Base-by-base conservation (phyloP, 2,888 invertebrate genomes). In the Synanthedon vespiformis region DNA sequence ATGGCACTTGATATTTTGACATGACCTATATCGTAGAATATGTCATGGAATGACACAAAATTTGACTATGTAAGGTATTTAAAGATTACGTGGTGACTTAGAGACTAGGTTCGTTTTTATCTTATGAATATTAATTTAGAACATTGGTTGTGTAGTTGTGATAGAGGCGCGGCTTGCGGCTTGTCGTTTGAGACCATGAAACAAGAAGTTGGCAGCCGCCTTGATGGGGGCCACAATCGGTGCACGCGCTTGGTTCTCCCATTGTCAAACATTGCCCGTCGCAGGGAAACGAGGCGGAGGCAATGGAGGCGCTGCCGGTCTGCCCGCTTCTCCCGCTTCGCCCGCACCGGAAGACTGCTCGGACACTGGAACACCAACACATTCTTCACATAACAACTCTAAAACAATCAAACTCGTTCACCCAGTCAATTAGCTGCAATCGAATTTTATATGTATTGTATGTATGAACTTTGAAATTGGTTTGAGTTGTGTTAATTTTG, bases 281-380 rank as follows among this genome's bases (percentile, higher is more conserved):
- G 92, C 90, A 74, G 93, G 93, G 89, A 92, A 93, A 74, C 93
- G 90, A 77, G 93, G 93, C 64, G 93, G 94, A 64, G 92, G 94
- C 86, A 93, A 91, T 77, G 94, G 93, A 65, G 94, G 94, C 80
- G 94, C 94, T 79, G 93, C 92, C 79, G 93, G 90, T 72, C 89
- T 82, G 72, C 86, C 90, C 81, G 90, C 90, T 80, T 92, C 93
- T 81, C 87, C 89, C 18, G 2, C 22, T 8, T 22, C 49, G 49
- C 49, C 49, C 50, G 50, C 50, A 82, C 88, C 88, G 88, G 94
- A 94, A 89, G 94, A 95, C 88, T 92, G 94, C 88, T 95, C 95
- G 83, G 94, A 95, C 84, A 94, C 95, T 92, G 93, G 90, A 86
- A 79, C 51, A 14, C 14, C n/a, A 44, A 6, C 34, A 44, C 14